phyloP scores from a whole-genome alignment of 2,888 invertebrate genomes.

The Sicus ferrugineus region DNA sequence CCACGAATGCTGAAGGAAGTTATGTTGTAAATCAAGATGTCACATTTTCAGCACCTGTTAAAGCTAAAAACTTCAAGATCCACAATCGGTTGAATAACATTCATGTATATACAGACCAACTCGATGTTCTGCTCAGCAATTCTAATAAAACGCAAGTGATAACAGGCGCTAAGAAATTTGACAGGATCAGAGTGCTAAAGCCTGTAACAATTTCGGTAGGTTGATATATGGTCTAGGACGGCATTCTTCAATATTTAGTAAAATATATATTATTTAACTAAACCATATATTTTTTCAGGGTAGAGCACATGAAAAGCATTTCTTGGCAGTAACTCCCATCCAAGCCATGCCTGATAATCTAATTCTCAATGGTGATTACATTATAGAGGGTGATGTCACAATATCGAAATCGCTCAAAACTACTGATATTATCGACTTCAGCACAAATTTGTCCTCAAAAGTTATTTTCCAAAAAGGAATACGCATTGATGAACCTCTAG shows the following conservation, averaged over 20 bases:
- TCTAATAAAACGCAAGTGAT: constrained; percentile 63
- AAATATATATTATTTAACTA: not conserved
- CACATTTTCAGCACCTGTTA: constrained; percentile 62
- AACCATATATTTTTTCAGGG: constrained; percentile 53
- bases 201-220: constrained; percentile 62
- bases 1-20: constrained; percentile 56
- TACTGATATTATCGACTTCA: constrained; percentile 49
- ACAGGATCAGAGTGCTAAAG: constrained; percentile 63
- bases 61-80: constrained; percentile 62
- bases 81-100: constrained; percentile 65
- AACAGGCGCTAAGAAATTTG: constrained; percentile 64
- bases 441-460: constrained; percentile 44
- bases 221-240: constrained; percentile 7
- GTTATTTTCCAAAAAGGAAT: constrained; percentile 48
- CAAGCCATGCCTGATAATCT: constrained; percentile 64
- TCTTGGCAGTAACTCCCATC: constrained; percentile 65
- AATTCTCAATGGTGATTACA: constrained; percentile 61
- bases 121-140: constrained; percentile 65
- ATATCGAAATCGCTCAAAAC: constrained; percentile 63
- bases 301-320: constrained; percentile 51
- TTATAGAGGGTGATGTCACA: constrained; percentile 65
- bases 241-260: not conserved
- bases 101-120: constrained; percentile 60
- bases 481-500: constrained; percentile 46
- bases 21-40: constrained; percentile 65